A percentile compares a stretch with the other conserved stretches of the same genome.
Evolutionary conservation across 2,797 vertebrate species (phyloP).

Genomic region (Rhyacichthys aspro): DNA sequence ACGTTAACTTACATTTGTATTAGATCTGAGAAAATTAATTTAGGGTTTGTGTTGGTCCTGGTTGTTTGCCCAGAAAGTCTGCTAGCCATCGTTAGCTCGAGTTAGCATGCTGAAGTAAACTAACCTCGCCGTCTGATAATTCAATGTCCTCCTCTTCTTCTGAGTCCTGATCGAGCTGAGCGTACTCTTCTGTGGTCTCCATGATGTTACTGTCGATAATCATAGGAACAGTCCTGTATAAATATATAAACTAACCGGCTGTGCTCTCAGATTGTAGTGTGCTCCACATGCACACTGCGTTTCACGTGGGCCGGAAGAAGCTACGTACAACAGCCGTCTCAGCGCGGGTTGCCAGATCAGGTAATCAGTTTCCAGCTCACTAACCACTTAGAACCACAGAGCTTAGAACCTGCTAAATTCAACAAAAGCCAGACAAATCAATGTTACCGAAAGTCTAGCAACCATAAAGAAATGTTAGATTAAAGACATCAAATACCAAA

Average conservation of each 20-base stretch:
- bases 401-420: no score
- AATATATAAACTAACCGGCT: neutral
- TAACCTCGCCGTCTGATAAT: conserved; percentile 77
- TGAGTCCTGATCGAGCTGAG: conserved; percentile 61
- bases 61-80: neutral
- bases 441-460: no score
- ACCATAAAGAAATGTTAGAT: no score
- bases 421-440: no score
- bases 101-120: conserved; percentile 24
- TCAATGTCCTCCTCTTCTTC: conserved; percentile 66
- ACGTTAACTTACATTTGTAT: no score
- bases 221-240: conserved; percentile 12
- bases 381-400: no score
- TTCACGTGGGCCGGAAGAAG: conserved; percentile 68
- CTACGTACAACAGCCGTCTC: neutral
- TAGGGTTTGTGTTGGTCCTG: neutral
- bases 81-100: conserved; percentile 28
- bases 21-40: neutral
- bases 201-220: conserved; percentile 44
- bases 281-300: conserved; percentile 29
- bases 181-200: conserved; percentile 66
- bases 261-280: fast-evolving
- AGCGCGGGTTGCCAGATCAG: conserved; percentile 1
- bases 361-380: neutral
- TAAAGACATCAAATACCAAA: no score